Evolutionary conservation across 1,140 invertebrate species (phyloP).

Genomic region (Drosophila albomicans): DNA sequence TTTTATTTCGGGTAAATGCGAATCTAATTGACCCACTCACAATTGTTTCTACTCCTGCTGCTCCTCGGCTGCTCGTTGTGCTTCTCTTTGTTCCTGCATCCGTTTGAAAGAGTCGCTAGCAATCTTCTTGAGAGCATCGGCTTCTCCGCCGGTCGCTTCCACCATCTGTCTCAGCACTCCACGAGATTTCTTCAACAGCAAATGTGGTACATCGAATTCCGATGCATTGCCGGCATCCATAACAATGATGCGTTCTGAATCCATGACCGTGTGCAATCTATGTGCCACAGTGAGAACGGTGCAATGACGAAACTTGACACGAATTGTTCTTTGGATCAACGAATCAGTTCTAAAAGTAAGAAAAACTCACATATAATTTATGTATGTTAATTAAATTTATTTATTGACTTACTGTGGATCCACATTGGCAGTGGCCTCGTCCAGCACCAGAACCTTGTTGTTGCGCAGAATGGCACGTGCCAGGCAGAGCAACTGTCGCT

Average conservation of each 20-base stretch:
- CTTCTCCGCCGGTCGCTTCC: conserved; percentile 69
- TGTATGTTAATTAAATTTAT: neutral
- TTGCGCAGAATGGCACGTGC: conserved; percentile 92
- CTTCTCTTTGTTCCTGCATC: conserved; percentile 59
- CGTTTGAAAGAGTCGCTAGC: conserved; percentile 64
- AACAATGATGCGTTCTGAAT: conserved; percentile 89
- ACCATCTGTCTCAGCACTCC: conserved; percentile 76
- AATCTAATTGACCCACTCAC: neutral
- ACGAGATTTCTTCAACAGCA: conserved; percentile 86
- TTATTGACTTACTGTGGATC: conserved; percentile 88
- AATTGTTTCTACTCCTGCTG: conserved; percentile 7
- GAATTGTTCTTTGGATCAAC: conserved; percentile 86
- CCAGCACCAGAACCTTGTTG: conserved; percentile 90
- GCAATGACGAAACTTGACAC: conserved; percentile 86
- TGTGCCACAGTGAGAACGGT: conserved; percentile 92
- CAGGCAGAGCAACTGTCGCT: conserved; percentile 93
- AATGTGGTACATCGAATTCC: conserved; percentile 89
- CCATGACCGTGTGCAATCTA: conserved; percentile 93
- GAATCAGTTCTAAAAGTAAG: conserved; percentile 86
- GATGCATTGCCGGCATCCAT: conserved; percentile 87
- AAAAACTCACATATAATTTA: conserved; percentile 53
- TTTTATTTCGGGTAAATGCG: conserved; percentile 44
- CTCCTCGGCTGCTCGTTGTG: conserved; percentile 10
- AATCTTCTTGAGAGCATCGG: conserved; percentile 72
- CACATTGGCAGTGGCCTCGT: conserved; percentile 91